phyloP scores from a whole-genome alignment of 2,113 vertebrate species.

The Megatriorchis doriae region DNA sequence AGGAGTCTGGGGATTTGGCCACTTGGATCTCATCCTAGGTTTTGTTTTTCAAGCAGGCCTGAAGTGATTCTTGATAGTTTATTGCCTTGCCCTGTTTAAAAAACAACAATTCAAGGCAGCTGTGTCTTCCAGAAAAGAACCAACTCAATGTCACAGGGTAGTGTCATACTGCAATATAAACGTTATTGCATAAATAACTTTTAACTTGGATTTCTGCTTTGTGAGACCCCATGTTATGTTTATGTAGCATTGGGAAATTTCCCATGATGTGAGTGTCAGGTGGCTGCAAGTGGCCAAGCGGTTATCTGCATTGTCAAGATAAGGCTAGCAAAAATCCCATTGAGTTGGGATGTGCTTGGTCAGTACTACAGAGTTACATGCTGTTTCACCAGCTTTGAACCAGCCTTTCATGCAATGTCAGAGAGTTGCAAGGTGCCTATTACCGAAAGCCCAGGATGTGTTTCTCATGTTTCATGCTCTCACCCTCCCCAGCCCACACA shows the following conservation, averaged over 20 bases:
- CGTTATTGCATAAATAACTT: background rate
- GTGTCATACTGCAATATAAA: background rate
- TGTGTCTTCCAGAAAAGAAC: background rate
- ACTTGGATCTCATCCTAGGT: background rate
- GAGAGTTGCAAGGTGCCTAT: background rate
- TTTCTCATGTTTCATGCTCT: background rate
- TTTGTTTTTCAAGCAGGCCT: background rate
- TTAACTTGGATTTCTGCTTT: background rate
- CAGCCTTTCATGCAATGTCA: background rate
- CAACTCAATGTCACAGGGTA: background rate
- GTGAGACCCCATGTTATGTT: accelerated
- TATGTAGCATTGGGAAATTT: background rate
- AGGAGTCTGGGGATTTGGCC: background rate
- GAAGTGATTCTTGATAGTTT: background rate
- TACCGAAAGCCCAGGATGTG: background rate
- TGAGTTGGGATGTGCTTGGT: background rate
- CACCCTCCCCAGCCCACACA: background rate
- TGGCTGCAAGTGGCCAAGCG: background rate
- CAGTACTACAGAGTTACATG: background rate
- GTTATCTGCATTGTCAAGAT: background rate
- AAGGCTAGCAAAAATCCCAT: background rate
- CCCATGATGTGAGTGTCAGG: background rate
- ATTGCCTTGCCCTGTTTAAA: background rate
- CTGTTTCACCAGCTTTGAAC: background rate
- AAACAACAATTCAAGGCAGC: background rate